Percentiles rank a stretch among this genome's conserved stretches.
Conservation (phyloP, 37 sponge, comb jelly and placozoan species). For the Spongilla lacustris region DNA sequence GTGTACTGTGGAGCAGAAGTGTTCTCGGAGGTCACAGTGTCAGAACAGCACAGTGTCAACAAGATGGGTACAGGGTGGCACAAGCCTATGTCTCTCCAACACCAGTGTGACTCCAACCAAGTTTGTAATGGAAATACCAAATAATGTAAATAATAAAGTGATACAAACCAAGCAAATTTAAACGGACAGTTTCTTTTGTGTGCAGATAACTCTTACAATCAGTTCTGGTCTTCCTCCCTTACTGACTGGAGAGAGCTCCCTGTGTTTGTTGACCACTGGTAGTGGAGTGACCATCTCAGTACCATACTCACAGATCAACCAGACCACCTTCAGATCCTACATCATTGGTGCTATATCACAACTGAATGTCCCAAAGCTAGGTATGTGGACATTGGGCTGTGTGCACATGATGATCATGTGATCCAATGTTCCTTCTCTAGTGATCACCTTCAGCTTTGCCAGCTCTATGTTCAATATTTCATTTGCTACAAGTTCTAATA, state of each 20-base stretch:
- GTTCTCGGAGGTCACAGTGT: constrained; percentile 74
- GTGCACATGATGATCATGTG: background rate
- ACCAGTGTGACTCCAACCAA: constrained; percentile 12
- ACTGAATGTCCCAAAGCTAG: background rate
- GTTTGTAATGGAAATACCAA: background rate
- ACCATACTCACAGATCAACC: constrained; percentile 3
- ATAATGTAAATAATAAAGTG: background rate
- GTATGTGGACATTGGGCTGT: background rate
- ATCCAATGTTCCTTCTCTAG: constrained; percentile 5
- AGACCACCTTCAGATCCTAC: constrained; percentile 20
- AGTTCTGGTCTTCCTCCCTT: constrained; percentile 16
- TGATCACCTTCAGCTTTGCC: constrained; percentile 39
- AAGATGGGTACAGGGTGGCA: constrained; percentile 38
- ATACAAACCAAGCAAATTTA: background rate
- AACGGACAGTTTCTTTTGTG: background rate
- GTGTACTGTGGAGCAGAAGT: constrained; percentile 91
- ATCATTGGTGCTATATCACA: constrained; percentile 14
- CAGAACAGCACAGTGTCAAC: constrained; percentile 34
- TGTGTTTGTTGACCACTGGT: constrained; percentile 22
- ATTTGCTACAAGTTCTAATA: constrained; percentile 20
- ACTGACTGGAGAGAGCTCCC: constrained; percentile 15
- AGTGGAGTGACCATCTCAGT: background rate
- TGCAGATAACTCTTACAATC: constrained; percentile 3
- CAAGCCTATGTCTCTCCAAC: constrained; percentile 8
- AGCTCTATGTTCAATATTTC: constrained; percentile 21